A percentile compares a stretch with the other conserved stretches of the same genome.
Conservation (phyloP, 2,888 invertebrate genomes). For the Zygothrica quintamaculata region DNA sequence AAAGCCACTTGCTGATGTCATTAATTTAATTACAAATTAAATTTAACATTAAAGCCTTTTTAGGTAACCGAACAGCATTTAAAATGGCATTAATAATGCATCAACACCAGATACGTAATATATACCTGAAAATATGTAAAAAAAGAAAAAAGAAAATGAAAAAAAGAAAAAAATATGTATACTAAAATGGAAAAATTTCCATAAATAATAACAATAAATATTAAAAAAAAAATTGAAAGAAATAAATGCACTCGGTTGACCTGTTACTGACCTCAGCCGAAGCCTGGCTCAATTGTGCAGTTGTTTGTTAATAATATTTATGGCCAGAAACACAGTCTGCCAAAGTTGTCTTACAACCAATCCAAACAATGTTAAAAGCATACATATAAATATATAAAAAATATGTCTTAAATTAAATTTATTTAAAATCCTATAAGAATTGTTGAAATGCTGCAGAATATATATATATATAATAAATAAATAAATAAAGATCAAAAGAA, state of each 20-base stretch:
- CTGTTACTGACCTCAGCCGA: conserved; percentile 25
- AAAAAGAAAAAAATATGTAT: not conserved
- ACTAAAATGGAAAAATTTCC: no score
- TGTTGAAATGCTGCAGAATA: no score
- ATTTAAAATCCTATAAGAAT: no score
- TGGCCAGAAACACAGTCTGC: conserved; percentile 27
- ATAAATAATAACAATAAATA: conserved; percentile 57
- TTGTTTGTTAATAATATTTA: conserved; percentile 40
- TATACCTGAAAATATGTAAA: conserved; percentile 8
- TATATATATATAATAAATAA: no score
- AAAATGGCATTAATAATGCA: conserved; percentile 76
- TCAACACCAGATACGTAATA: conserved; percentile 61
- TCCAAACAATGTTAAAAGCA: conserved; percentile 9
- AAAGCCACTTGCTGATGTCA: conserved; percentile 47
- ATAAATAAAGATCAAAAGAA: not conserved
- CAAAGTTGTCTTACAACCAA: conserved; percentile 35
- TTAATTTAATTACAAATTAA: conserved; percentile 76
- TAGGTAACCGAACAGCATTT: conserved; percentile 63
- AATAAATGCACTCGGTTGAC: conserved; percentile 6
- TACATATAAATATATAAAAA: no score
- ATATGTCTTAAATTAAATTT: no score
- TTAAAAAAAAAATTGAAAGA: conserved; percentile 31
- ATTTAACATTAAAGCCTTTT: conserved; percentile 67
- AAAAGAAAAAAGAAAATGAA: conserved; percentile 10
- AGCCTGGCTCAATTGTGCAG: conserved; percentile 17